Base-by-base conservation (phyloP, 2,888 invertebrate species). In the Keiferia lycopersicella region DNA sequence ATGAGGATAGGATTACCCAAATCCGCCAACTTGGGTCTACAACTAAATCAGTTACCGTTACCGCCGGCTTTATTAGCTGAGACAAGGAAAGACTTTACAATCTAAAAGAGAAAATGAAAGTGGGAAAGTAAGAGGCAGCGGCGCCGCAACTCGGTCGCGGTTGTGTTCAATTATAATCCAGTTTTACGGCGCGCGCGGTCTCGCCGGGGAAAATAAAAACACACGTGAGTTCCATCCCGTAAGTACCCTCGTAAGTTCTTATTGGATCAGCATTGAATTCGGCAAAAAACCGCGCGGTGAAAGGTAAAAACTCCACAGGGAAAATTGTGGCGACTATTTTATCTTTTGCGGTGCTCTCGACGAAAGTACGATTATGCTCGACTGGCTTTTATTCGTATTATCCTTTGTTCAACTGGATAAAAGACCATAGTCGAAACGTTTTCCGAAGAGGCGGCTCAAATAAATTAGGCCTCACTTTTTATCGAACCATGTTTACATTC, bases 311-410 rank as follows among this genome's bases (percentile, higher is more conserved):
- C 80, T 82, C 79, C 76, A 75, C 77, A 74, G 77, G 79, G 80
- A 78, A 83, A 86, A 84, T 84, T 82, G 83, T 80, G 81, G 84
- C 79, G 83, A 85, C 83, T 84, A 82, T 84, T 84, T 83, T 83
- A 83, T 84, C 83, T 81, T 75, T 73, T 75, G 78, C 79, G 76
- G 75, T 80, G 83, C 80, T 81, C 81, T 80, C 80, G 73, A 75
- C 73, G 76, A 77, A 78, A 82, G 81, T 82, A 81, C 84, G 85
- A 84, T 86, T 86, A 86, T 85, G 84, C 84, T 83, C 79, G 80
- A 83, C 85, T 86, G 84, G 81, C 82, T 83, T 85, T 84, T 82
- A 85, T 85, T 85, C 84, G 83, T 84, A 85, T 85, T 86, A 84
- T 86, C 85, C 86, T 86, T 85, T 86, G 85, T 83, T 86, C 84